These are phyloP conservation scores for Acinonyx jubatus DNA, from an alignment of 2,113 vertebrate species.

Conservation along the genomic window DNA sequence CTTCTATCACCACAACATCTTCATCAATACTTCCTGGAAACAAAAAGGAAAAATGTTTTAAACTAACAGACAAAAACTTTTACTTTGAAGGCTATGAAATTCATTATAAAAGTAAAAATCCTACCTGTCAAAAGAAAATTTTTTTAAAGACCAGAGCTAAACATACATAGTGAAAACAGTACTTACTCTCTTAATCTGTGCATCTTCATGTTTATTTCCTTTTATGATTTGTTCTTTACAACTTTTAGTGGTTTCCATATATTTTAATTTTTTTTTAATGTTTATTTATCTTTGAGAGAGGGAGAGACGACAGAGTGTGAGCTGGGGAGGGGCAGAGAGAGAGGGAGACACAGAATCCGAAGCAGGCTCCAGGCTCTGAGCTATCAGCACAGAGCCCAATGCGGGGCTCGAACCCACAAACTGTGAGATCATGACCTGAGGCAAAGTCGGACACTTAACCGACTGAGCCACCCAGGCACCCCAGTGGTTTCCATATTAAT, in stretches of 20 bases:
- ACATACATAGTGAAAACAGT: background rate
- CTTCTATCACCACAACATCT: slow-evolving; percentile 98
- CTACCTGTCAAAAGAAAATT: background rate
- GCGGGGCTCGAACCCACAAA: too few relatives aligned
- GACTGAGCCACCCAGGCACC: too few relatives aligned
- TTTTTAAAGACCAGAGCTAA: background rate
- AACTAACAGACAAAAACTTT: background rate
- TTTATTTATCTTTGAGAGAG: too few relatives aligned
- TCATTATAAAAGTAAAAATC: background rate
- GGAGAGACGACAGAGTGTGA: too few relatives aligned
- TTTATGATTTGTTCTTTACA: background rate
- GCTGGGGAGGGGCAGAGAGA: too few relatives aligned
- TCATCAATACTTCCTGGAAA: slow-evolving; percentile 94
- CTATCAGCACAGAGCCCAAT: too few relatives aligned
- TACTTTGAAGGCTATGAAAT: slow-evolving; percentile 28
- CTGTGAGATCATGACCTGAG: too few relatives aligned
- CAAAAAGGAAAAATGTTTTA: slow-evolving; percentile 33
- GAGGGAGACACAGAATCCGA: too few relatives aligned
- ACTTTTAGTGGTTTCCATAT: background rate
- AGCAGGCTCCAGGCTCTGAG: too few relatives aligned
- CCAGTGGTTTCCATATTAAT: background rate
- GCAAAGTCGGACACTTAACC: too few relatives aligned
- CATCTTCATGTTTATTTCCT: background rate
- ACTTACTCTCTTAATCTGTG: background rate
- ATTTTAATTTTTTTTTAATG: too few relatives aligned